phyloP scores from a whole-genome alignment of 2,113 vertebrate species.

The Triplophysa siluroides region DNA sequence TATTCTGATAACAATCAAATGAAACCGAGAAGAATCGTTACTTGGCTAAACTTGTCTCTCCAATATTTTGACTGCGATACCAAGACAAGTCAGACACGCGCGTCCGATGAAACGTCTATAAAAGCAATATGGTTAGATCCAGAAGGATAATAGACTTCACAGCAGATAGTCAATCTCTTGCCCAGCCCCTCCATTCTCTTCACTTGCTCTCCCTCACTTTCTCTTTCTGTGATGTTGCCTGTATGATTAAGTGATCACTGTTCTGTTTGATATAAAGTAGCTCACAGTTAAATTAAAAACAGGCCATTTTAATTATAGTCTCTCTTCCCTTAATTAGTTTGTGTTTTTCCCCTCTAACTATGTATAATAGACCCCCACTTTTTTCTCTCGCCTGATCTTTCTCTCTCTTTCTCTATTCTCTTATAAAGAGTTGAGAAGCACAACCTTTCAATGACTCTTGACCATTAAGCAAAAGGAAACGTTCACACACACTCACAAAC shows the following conservation, averaged over 20 bases:
- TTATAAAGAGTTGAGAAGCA: background rate
- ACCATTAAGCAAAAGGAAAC: background rate
- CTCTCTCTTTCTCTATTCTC: conserved; percentile 13
- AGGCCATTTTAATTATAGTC: conserved; percentile 44
- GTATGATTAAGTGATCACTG: conserved; percentile 31
- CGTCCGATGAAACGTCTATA: no score
- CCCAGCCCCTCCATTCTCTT: background rate
- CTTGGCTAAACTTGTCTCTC: no score
- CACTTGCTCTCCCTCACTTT: conserved; percentile 4
- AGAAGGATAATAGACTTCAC: conserved; percentile 12
- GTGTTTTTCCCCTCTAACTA: conserved; percentile 16
- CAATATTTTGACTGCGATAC: no score
- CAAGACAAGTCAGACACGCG: no score
- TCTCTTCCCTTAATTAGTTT: conserved; percentile 40
- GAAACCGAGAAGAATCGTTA: no score
- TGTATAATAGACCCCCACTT: background rate
- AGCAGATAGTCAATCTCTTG: conserved; percentile 1
- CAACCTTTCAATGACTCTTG: conserved; percentile 9
- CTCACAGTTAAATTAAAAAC: conserved; percentile 40
- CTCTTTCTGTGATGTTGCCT: conserved; percentile 11
- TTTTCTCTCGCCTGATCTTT: background rate
- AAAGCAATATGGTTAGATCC: background rate
- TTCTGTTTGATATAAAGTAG: conserved; percentile 41
- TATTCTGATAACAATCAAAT: no score
- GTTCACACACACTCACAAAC: conserved; percentile 3